A percentile compares a stretch with the other conserved stretches of the same genome.
These are phyloP conservation scores for Onthophagus sagittarius DNA, from an alignment of 2,888 invertebrate species.

Conservation along the genomic window DNA sequence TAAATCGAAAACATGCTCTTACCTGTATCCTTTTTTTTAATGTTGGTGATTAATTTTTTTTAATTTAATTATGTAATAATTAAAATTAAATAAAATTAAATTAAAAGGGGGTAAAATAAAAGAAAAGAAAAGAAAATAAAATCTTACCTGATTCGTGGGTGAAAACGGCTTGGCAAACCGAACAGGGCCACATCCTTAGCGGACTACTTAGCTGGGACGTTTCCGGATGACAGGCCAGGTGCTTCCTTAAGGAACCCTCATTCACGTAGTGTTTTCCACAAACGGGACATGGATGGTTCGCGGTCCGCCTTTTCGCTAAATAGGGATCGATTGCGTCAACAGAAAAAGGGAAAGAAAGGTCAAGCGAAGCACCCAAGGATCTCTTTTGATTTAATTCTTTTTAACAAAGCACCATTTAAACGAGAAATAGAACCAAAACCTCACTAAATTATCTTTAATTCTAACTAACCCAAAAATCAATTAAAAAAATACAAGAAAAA, in stretches of 20 bases:
- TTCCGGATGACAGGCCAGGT: slow-evolving; percentile 91
- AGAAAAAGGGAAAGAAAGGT: slow-evolving; percentile 41
- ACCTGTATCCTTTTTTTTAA: too few relatives aligned
- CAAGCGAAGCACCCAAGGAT: slow-evolving; percentile 4
- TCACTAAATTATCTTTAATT: too few relatives aligned
- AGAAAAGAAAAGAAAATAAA: too few relatives aligned
- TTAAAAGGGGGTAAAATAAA: too few relatives aligned
- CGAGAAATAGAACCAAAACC: too few relatives aligned
- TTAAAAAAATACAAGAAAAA: not conserved
- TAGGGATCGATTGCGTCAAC: slow-evolving; percentile 72
- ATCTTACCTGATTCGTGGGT: slow-evolving; percentile 86
- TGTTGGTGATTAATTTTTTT: not conserved
- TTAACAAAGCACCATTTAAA: too few relatives aligned
- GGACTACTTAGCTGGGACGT: slow-evolving; percentile 67
- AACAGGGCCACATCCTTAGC: slow-evolving; percentile 93
- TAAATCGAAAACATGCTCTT: too few relatives aligned
- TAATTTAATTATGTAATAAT: slow-evolving; percentile 12
- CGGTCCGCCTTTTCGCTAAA: slow-evolving; percentile 89
- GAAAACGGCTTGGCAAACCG: slow-evolving; percentile 92
- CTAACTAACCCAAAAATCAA: not conserved
- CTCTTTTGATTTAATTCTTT: slow-evolving; percentile 24
- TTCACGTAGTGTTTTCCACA: slow-evolving; percentile 95
- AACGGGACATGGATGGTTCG: slow-evolving; percentile 92
- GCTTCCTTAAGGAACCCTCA: slow-evolving; percentile 88
- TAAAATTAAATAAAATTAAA: not conserved